phyloP scores from a whole-genome alignment of 35 echinoderm and acorn worm species.

The Anneissia japonica region DNA sequence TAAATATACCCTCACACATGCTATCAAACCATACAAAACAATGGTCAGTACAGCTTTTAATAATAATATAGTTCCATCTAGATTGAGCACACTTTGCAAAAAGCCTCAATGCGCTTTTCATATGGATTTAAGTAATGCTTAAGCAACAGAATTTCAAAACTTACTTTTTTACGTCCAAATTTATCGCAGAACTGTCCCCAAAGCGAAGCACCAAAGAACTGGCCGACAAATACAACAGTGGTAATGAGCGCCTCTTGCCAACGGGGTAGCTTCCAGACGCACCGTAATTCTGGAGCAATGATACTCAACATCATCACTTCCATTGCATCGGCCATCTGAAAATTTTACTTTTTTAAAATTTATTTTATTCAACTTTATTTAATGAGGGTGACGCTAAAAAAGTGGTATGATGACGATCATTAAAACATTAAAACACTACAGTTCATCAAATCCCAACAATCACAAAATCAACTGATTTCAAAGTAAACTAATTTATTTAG shows the following conservation, averaged over 20 bases:
- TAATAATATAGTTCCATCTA: background rate
- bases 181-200: constrained; percentile 78
- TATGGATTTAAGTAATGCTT: background rate
- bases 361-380: no score
- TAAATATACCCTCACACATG: no score
- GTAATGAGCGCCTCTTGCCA: constrained; percentile 76
- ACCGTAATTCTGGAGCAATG: constrained; percentile 56
- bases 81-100: no score
- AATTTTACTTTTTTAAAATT: no score
- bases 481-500: no score
- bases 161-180: constrained; percentile 70
- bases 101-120: no score
- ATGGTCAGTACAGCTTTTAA: background rate
- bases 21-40: background rate
- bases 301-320: constrained; percentile 93
- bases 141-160: constrained; percentile 3
- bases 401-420: no score
- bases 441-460: no score
- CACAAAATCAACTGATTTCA: no score
- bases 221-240: constrained; percentile 73
- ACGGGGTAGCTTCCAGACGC: constrained; percentile 50
- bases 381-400: no score
- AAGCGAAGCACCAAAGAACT: constrained; percentile 59
- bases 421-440: no score
- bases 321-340: constrained; percentile 93